Base-by-base conservation (phyloP, 2,888 invertebrate genomes). In the Chrysomela aeneicollis region DNA sequence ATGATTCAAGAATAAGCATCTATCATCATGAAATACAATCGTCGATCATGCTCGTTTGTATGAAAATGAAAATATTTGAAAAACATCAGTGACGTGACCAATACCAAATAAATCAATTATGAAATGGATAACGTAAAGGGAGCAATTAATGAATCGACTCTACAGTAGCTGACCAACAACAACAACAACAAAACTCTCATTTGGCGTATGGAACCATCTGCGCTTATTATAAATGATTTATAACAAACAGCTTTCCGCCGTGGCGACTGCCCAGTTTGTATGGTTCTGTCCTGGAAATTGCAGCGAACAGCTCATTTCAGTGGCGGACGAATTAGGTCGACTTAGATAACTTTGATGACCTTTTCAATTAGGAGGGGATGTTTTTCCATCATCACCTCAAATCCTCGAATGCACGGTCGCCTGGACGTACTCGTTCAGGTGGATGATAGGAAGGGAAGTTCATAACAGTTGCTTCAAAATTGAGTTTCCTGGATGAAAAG, bases 201-300 rank as follows among this genome's bases (percentile, higher is more conserved):
- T 12, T 10, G 35, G 35, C 9, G 35, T 35, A 35, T 35, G 2
- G 9, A 10, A 35, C 35, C 42, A 42, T 42, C 42, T 42, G 42
- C 42, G 15, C 15, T n/a, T 15, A 42, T 15, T 42, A 42, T 15
- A 42, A 15, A 42, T 42, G 42, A 42, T 42, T 42, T 42, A 42
- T 15, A 42, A 42, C 42, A 42, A 35, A 42, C 42, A 42, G 15
- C 15, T 15, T 42, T 15, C 15, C 42, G 42, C 62, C 51, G 18
- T 32, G 9, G 50, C 35, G 42, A 62, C 50, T 62, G 51, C 58
- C 58, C 57, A 51, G 57, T 58, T 57, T 57, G 57, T 57, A 62
- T 57, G 62, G 52, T 26, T 30, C 22, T 32, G 32, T 37, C 62
- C 62, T 52, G 57, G 12, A 62, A 51, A 57, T 62, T 51, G 19